Percentiles rank a stretch among this genome's conserved stretches.
phyloP scores from a whole-genome alignment of 1,140 invertebrate genomes.

The Brachionus plicatilis region DNA sequence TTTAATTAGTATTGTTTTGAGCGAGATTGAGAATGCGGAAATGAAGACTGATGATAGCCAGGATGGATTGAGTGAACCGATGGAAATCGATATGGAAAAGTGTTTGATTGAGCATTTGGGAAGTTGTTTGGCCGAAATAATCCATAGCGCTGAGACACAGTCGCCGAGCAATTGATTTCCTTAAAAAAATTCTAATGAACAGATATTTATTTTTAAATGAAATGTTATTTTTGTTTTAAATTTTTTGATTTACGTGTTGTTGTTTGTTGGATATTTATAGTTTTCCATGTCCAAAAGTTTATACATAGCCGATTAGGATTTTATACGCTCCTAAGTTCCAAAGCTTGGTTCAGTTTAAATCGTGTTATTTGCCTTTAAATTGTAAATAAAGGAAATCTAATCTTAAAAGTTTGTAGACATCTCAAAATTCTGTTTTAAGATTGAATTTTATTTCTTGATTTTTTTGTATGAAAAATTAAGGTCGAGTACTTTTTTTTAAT shows the following conservation, averaged over 20 bases:
- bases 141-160: background rate
- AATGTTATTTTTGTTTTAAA: background rate
- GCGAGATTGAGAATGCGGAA: background rate
- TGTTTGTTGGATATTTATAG: background rate
- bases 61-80: background rate
- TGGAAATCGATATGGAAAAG: slow-evolving; percentile 9
- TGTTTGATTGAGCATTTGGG: background rate
- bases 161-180: background rate
- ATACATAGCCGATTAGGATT: background rate
- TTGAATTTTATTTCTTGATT: background rate
- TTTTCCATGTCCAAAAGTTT: background rate
- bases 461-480: background rate
- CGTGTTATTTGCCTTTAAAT: background rate
- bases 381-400: background rate
- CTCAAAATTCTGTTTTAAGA: background rate
- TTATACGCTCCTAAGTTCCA: background rate
- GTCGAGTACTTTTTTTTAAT: background rate
- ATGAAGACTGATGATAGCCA: background rate
- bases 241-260: background rate
- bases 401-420: background rate
- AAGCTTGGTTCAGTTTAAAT: background rate
- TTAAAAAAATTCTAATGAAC: background rate
- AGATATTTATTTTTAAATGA: background rate
- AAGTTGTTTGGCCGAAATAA: background rate
- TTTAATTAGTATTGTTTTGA: background rate